Base-by-base conservation (phyloP, 2,888 invertebrate genomes). In the Cataglyphis altisquamis region DNA sequence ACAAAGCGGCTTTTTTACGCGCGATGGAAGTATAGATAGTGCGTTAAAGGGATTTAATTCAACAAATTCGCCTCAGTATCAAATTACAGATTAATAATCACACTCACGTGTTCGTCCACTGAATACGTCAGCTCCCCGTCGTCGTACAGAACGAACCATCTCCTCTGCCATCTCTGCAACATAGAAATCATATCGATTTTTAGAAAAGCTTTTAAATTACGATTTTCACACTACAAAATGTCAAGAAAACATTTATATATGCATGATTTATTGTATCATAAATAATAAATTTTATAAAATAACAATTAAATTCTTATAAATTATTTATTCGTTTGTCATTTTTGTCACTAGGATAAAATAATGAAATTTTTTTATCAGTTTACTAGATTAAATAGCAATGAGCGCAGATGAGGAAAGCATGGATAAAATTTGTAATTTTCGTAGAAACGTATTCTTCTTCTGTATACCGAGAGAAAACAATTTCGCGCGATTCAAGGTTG, bases 81-180 rank as follows among this genome's bases (percentile, higher is more conserved):
- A 84, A 75, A 84, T 72, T 80, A 64, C 57, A 70, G 83, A 57
- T 85, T 82, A 80, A 70, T 12, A 57, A 21, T 62, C 57, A 88
- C 93, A 98, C 98, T 98, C 96, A 99, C 99, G 96, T 98, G 98
- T 96, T 99, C 99, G 96, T 99, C 99, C 94, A 99, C 97, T 66
- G 99, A 98, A 95, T 99, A 99, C 74, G 98, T 99, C 87, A 99
- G 96, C 95, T 99, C 99, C 80, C 99, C 99, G 95, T 99, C 99
- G 95, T 99, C 99, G 96, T 98, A 99, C 80, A 99, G 96, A 78
- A 99, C 98, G 96, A 99, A 99, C 98, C 99, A 99, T 94, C 99
- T 96, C 94, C 99, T 96, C 96, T 99, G 99, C 99, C 99, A 99
- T 96, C 99, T 97, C 99, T 99, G 97, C 62, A 88, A 90, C 64